A percentile compares a stretch with the other conserved stretches of the same genome.
Conservation (phyloP, 2,888 invertebrate genomes). For the Dascillus cervinus region DNA sequence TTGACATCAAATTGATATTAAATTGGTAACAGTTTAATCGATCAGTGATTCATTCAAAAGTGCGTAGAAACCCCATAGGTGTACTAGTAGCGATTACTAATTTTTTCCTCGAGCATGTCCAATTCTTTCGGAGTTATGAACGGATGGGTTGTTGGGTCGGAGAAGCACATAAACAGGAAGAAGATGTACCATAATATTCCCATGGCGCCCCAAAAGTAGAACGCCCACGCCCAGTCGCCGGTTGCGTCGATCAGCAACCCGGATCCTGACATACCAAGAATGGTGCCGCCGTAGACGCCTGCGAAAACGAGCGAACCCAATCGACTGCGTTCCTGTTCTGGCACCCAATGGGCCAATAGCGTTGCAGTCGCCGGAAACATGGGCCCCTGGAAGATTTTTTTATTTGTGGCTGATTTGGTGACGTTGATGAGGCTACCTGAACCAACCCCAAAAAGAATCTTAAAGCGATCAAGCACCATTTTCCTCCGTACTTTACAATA, state of each 20-base stretch:
- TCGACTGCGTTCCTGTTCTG: conserved; percentile 1
- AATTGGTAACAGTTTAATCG: no score
- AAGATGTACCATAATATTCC: background rate
- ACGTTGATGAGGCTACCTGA: conserved; percentile 4
- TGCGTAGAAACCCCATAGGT: no score
- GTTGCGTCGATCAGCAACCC: background rate
- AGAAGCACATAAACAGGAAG: background rate
- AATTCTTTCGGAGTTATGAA: conserved; percentile 41
- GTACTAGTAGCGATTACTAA: background rate
- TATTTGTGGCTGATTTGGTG: background rate
- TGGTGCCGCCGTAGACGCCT: conserved; percentile 2
- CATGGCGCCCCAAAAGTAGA: conserved; percentile 4
- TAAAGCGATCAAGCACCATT: conserved; percentile 1
- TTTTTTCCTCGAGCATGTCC: conserved; percentile 36
- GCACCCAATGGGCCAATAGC: background rate
- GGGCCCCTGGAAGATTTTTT: conserved; percentile 1
- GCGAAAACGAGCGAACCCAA: background rate
- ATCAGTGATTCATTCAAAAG: no score
- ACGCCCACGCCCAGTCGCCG: conserved; percentile 1
- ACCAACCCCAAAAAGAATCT: conserved; percentile 5
- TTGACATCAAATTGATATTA: no score
- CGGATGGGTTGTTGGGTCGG: conserved; percentile 4
- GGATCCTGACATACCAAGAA: conserved; percentile 1
- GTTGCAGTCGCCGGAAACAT: background rate
- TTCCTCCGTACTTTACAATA: conserved; percentile 1